Evolutionary conservation across 2,797 vertebrate species (phyloP).

Genomic region (Cynopterus sphinx): DNA sequence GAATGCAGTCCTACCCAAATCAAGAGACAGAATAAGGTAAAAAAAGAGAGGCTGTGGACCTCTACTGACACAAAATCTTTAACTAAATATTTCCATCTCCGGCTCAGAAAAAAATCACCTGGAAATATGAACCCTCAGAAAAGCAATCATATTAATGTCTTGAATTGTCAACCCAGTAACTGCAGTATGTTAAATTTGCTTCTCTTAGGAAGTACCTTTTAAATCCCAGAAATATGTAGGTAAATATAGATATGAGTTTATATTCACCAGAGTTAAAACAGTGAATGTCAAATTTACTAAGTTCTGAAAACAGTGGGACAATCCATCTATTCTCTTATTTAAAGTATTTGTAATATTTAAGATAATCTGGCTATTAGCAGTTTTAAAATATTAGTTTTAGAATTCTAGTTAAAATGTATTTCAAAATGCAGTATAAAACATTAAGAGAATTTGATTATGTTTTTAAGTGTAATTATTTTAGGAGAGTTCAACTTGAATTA

Average conservation of each 20-base stretch:
- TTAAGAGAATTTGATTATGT: not conserved
- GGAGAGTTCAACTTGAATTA: conserved; percentile 1
- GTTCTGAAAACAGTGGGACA: not conserved
- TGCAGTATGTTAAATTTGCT: conserved; percentile 17
- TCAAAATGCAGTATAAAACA: not conserved
- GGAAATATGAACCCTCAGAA: not conserved
- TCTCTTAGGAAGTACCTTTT: conserved; percentile 5
- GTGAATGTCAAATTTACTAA: conserved; percentile 16
- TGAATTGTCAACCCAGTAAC: not conserved
- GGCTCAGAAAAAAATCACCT: conserved; percentile 17
- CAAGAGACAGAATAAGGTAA: not conserved
- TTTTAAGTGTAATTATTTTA: not conserved
- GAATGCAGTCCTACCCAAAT: conserved; percentile 1
- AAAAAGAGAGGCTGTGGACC: not conserved
- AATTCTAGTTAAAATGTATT: too few species aligned
- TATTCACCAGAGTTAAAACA: not conserved
- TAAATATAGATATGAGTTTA: conserved; percentile 10
- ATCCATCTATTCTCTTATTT: not conserved
- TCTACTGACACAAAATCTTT: not conserved
- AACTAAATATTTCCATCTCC: not conserved
- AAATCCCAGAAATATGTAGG: not conserved
- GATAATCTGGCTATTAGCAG: not conserved
- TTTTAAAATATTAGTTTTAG: too few species aligned
- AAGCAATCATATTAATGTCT: not conserved
- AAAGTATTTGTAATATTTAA: not conserved